Evolutionary conservation across 2,797 vertebrate species (phyloP), one percentile per base, ranked within the genome.

Genomic region (Rhyacichthys aspro): DNA sequence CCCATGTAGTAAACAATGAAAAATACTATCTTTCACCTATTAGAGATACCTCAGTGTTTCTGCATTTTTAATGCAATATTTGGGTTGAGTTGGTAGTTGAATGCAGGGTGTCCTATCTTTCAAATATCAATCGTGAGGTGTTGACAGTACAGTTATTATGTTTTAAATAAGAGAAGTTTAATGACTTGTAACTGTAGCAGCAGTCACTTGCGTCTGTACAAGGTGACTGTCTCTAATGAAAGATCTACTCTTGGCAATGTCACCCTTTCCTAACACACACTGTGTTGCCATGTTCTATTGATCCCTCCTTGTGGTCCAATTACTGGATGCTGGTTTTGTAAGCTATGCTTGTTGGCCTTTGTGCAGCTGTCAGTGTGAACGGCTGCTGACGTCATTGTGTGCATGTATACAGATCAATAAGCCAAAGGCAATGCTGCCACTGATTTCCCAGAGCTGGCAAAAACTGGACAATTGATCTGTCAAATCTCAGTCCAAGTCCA

Each of bases 351-450:
- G 71, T 62, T 61, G 65, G 72, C 66, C 62, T 80, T 67, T 76
- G 63, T 80, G 70, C 32, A 61, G 62, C 14, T 70, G 81, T 80
- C 79, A 52, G 72, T 44, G 70, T 59, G 70, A 70, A 50, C 0
- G 77, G 39, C 69, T 68, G 70, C 69, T 83, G 59, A 79, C 72
- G 65, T 85, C 81, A 81, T 17, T 15, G 62, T 45, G 67, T 59
- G 71, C 54, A 56, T 80, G 67, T 65, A 36, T 41, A 67, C 64
- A 17, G 43, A 81, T 88, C 82, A 38, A 89, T 86, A 70, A 59
- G 63, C 69, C 72, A 70, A 73, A 83, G 72, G 80, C 79, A 76
- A 67, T 5, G 55, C 53, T 41, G 15, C 44, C 55, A 37, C 61
- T 83, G 32, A 23, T 72, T 79, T 75, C 55, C 56, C 69, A 60